Base-by-base conservation (phyloP, 2,113 vertebrate genomes). In the Alethe castanea region DNA sequence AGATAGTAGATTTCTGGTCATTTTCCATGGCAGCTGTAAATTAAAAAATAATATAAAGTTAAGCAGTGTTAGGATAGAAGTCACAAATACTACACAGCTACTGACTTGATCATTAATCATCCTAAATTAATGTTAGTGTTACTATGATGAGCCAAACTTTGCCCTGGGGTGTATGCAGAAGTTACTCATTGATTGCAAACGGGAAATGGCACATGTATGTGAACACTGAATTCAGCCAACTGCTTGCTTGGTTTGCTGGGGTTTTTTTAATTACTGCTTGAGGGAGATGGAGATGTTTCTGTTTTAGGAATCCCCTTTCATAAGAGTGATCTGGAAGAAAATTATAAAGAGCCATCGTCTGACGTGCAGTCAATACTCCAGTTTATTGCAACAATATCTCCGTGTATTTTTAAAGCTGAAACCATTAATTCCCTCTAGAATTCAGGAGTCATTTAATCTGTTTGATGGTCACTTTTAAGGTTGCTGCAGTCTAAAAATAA, bases 1-100 rank as follows among this genome's bases (percentile, higher is more conserved):
- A 98, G 98, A 98, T 54, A 97, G 98, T 97, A 98, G 98, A 98
- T 98, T 98, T 98, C 98, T 97, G 98, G 98, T 98, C 98, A 98
- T 98, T 98, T 98, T 98, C 98, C 97, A 98, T 82, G 95, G 97
- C 98, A 98, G 98, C 98, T 98, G 98, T 98, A 97, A 96, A 95
- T 90, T 84, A 86, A 77, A 95, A 91, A 95, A 86, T 86, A 95
- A 94, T 69, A 84, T 81, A 64, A 80, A 77, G 86, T 96, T 92
- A 97, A 92, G 87, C 79, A 94, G 38, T 62, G 86, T 62, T 87
- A 93, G 82, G 87, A 72, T 38, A 95, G 80, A 78, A 94, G 78
- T 92, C 77, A 95, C 70, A 91, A 88, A 90, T 94, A 85, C 40
- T 82, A 90, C 82, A 90, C 8, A 3, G 54, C 66, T 93, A 82